Evolutionary conservation across 2,797 vertebrate species (phyloP).

Genomic region (Parauchenoglanis punctatus): DNA sequence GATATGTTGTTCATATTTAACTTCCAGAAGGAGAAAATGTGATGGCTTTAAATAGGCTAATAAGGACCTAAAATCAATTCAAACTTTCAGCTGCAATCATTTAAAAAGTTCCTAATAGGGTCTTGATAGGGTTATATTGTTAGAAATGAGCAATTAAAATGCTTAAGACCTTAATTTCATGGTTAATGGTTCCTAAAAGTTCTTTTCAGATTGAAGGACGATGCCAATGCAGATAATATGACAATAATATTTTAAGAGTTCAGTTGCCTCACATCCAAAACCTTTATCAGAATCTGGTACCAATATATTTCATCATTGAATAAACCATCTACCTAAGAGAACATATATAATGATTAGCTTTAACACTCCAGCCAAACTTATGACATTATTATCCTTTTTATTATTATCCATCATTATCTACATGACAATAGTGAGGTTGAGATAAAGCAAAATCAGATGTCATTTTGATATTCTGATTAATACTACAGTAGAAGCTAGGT

Average conservation of each 20-base stretch:
- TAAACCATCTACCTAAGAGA: background rate
- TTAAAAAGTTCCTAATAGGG: conserved; percentile 15
- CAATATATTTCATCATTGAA: background rate
- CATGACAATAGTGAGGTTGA: background rate
- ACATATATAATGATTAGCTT: background rate
- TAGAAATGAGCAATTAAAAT: conserved; percentile 15
- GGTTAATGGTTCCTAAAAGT: background rate
- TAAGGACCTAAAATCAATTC: conserved; percentile 17
- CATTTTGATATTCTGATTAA: background rate
- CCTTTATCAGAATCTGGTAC: background rate
- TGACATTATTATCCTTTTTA: no score
- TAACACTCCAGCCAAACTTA: background rate
- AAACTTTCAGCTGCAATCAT: background rate
- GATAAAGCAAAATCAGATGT: background rate
- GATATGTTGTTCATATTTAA: conserved; percentile 18
- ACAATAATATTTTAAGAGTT: background rate
- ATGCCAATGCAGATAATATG: background rate
- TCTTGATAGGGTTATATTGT: background rate
- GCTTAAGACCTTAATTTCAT: conserved; percentile 19
- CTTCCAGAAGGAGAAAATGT: background rate
- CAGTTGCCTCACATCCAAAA: background rate
- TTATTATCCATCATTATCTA: background rate
- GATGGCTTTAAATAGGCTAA: conserved; percentile 28
- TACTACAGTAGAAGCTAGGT: background rate
- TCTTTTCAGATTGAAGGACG: background rate